Base-by-base conservation (phyloP, 2,113 vertebrate species). In the Sphyrna mokarran region DNA sequence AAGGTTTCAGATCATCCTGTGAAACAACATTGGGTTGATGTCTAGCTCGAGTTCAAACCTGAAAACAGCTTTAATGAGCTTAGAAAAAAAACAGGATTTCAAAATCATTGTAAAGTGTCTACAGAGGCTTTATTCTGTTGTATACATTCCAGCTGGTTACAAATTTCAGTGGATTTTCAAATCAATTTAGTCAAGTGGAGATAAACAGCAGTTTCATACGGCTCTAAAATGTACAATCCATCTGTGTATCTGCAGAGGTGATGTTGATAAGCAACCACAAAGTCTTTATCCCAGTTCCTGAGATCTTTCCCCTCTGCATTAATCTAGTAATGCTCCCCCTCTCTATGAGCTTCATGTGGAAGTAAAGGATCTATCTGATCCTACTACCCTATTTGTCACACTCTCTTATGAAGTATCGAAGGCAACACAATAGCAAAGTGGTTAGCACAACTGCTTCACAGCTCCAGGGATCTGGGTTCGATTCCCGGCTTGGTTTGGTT, bases 161-260 rank as follows among this genome's bases (percentile, higher is more conserved):
- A 69, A 54, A 70, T 29, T 72, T 48, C 94, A 48, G 48, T 29
- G 69, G 68, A 72, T 76, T 95, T 95, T 72, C 10, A 95, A 95
- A 95, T 95, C 93, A 94, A 94, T 94, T 94, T 94, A 70, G 66
- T 90, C 87, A 90, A 48, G 54, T 43, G 37, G 66, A 48, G 93
- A 94, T 94, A 94, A 70, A 43, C 66, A 43, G 93, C 37, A 29
- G 40, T 40, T 94, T 70, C 37, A 43, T 48, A 94, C 10, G 29
- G 22, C 93, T 43, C 37, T 94, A 14, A 72, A 22, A 93, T 37
- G 33, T 93, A n/a, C 58, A 66, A 93, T 37, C 33, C 61, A 66
- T 22, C 58, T 22, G 29, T 18, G 33, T 68, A 58, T 61, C 26
- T 61, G 54, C 13, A 33, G 61, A 93, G 89, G 61, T 22, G 89